Conservation (phyloP, 2,797 vertebrate genomes). For the Nannoperca australis region DNA sequence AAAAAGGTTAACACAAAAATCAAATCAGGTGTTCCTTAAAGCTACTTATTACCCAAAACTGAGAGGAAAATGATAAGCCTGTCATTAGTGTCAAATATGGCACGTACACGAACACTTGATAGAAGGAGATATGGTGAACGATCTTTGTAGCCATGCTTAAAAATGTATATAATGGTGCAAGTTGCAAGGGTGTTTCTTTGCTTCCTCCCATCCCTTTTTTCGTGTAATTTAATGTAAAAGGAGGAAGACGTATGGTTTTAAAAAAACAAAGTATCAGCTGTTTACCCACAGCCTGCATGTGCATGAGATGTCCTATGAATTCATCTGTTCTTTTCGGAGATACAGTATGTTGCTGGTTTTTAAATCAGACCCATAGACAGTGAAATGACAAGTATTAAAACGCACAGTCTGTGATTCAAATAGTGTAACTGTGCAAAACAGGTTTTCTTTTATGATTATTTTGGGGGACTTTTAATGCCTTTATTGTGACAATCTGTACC, state of each 20-base stretch:
- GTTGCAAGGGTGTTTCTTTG: no score
- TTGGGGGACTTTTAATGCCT: not conserved
- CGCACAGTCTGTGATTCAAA: not conserved
- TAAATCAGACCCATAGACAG: not conserved
- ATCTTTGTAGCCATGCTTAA: not conserved
- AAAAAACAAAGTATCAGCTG: not conserved
- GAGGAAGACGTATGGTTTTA: not conserved
- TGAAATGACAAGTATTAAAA: not conserved
- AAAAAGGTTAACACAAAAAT: not conserved
- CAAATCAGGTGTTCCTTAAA: not conserved
- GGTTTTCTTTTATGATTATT: not conserved
- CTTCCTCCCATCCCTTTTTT: no score
- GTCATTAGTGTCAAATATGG: not conserved
- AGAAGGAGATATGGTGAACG: not conserved
- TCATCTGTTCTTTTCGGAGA: not conserved
- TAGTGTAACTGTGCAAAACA: not conserved
- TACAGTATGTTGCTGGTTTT: not conserved
- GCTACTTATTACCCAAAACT: not conserved
- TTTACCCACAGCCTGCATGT: not conserved
- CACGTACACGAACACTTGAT: not conserved
- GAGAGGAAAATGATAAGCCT: not conserved
- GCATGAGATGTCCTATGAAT: not conserved
- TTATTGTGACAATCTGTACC: not conserved
- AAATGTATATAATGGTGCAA: not conserved
- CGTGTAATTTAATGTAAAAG: not conserved